Evolutionary conservation across 2,888 invertebrate genomes (phyloP), one percentile per base, ranked within the genome.

Genomic region (Athetis lepigone): DNA sequence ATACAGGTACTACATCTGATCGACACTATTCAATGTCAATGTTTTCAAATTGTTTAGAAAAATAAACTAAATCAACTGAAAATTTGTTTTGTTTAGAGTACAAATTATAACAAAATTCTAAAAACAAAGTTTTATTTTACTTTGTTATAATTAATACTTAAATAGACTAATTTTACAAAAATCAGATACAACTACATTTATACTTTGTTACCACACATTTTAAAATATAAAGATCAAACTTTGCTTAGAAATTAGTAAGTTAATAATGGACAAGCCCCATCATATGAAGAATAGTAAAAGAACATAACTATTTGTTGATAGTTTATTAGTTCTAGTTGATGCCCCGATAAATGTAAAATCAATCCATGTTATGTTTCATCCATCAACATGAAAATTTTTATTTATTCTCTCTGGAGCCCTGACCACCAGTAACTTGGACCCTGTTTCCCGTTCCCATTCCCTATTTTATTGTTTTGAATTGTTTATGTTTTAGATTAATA

Each of bases 1-100:
- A 73, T 60, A 73, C 42, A 50, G 49, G 59, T 33, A 19, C 8
- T 21, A 43, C 56, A 68, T 39, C 56, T 55, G 60, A n/a, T 0
- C 6, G 0, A 18, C 21, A n/a, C 29, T 3, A 18, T 37, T 36
- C 21, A 74, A 62, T 42, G 37, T 21, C 45, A 19, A 33, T 46
- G 8, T 18, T 1, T n/a, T 19, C 5, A 55, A 19, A 36, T 18
- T 37, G 2, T 13, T 36, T 42, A 5, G n/a, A 18, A 43, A 59
- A 25, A 43, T 39, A 16, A 19, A 25, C 4, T 27, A 43, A 59
- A 21, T 11, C 18, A 56, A 16, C n/a, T 27, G 27, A 11, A 33
- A 2, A 47, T 13, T 16, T 11, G 13, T 42, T 36, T 36, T 36
- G 5, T n/a, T 43, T 3, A 52, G 43, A 19, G 7, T 45, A 9